phyloP scores from a whole-genome alignment of 2,797 vertebrate species.

The Coregonus sp. region DNA sequence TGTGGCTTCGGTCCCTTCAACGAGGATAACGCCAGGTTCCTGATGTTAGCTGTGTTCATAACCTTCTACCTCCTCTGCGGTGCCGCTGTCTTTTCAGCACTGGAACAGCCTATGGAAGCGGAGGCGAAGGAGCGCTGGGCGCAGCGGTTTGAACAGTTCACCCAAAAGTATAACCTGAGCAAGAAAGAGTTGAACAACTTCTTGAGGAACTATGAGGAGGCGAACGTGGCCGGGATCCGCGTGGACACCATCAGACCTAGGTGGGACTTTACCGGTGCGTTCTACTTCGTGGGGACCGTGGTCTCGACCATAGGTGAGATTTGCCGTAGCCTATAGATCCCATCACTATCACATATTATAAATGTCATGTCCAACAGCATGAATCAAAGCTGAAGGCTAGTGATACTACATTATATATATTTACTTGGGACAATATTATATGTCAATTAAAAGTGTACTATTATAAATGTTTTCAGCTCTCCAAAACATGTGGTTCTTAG shows the following conservation, averaged over 20 bases:
- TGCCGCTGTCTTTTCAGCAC: constrained; percentile 90
- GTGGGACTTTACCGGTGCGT: constrained; percentile 93
- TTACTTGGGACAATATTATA: neutral
- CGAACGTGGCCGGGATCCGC: constrained; percentile 85
- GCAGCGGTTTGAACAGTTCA: constrained; percentile 85
- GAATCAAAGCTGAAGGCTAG: neutral
- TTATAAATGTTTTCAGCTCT: neutral
- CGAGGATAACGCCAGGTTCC: constrained; percentile 91
- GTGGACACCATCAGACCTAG: constrained; percentile 84
- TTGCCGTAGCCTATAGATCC: neutral
- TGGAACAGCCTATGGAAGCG: constrained; percentile 88
- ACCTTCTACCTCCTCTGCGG: constrained; percentile 87
- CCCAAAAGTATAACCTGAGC: constrained; percentile 85
- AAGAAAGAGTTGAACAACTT: constrained; percentile 81
- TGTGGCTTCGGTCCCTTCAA: constrained; percentile 80
- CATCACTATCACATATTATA: neutral
- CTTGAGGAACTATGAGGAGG: constrained; percentile 88
- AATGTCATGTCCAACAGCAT: neutral
- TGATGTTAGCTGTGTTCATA: constrained; percentile 86
- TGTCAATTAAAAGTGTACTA: neutral
- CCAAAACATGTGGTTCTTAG: neutral
- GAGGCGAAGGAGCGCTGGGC: constrained; percentile 87
- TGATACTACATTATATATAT: neutral
- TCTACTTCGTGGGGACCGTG: constrained; percentile 95
- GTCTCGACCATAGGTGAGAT: constrained; percentile 92